Evolutionary conservation across 2,888 invertebrate genomes (phyloP).

Genomic region (Cotesia congregata): DNA sequence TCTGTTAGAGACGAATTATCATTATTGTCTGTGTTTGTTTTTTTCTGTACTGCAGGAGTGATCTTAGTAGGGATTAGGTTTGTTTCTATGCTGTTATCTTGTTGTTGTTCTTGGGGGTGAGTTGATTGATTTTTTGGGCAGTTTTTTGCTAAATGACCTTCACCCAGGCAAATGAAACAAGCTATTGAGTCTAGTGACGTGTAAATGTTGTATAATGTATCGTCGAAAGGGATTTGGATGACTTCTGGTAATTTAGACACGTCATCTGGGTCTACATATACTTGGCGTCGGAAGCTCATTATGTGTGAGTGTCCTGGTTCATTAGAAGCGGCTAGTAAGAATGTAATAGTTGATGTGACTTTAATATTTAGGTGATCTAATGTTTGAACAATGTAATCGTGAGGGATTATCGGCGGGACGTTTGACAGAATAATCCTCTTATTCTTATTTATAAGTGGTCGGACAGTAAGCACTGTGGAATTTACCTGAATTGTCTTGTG

Average conservation of each 20-base stretch:
- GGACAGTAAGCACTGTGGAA: no score
- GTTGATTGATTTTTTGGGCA: neutral
- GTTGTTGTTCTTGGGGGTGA: no score
- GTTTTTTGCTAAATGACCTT: neutral
- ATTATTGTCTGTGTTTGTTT: no score
- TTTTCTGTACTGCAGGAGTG: no score
- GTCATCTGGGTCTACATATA: neutral
- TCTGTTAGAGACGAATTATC: neutral
- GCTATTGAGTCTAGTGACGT: neutral
- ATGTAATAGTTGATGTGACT: neutral
- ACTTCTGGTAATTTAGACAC: neutral
- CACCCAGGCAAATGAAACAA: neutral
- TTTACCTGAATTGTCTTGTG: neutral
- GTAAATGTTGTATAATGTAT: neutral
- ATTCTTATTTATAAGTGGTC: neutral
- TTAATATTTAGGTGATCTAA: neutral
- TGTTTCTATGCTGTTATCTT: no score
- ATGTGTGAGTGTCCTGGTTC: slow-evolving; percentile 21
- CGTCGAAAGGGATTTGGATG: neutral
- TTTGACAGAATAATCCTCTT: slow-evolving; percentile 24
- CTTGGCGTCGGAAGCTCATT: slow-evolving; percentile 5
- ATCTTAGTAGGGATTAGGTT: no score
- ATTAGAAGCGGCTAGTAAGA: neutral
- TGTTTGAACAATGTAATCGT: neutral
- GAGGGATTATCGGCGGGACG: slow-evolving; percentile 33